phyloP scores from a whole-genome alignment of 2,113 vertebrate genomes.

The Clarias macrocephalus region DNA sequence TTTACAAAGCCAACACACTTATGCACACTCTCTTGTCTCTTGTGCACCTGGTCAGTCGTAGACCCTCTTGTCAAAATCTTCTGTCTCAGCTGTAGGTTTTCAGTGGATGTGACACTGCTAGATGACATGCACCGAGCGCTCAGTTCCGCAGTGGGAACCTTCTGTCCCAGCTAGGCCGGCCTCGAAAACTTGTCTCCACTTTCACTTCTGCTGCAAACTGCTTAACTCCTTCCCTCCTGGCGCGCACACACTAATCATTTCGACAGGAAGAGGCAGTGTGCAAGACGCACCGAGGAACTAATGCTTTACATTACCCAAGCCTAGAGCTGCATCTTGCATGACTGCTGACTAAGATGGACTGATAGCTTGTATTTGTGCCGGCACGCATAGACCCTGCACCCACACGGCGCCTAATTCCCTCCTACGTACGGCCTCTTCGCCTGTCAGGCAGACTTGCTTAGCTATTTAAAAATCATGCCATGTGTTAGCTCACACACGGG shows the following conservation, averaged over 20 bases:
- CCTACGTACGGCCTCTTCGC: slow-evolving; percentile 35
- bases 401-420: slow-evolving; percentile 25
- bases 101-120: slow-evolving; percentile 57
- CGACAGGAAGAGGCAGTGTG: neutral
- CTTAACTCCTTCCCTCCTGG: slow-evolving; percentile 41
- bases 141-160: slow-evolving; percentile 66
- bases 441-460: slow-evolving; percentile 61
- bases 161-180: slow-evolving; percentile 69
- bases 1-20: slow-evolving; percentile 18
- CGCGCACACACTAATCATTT: neutral
- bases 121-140: slow-evolving; percentile 44
- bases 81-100: slow-evolving; percentile 53
- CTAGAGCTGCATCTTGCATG: neutral
- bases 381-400: slow-evolving; percentile 36
- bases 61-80: slow-evolving; percentile 50
- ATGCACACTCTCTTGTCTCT: neutral
- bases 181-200: slow-evolving; percentile 60
- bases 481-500: slow-evolving; percentile 63
- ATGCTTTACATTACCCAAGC: neutral
- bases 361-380: slow-evolving; percentile 47
- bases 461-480: slow-evolving; percentile 68
- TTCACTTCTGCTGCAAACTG: slow-evolving; percentile 54
- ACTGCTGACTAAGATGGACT: slow-evolving; percentile 37
- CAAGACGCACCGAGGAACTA: neutral
- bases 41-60: slow-evolving; percentile 41